Conservation (phyloP, 1,140 invertebrate genomes). For the Coptotermes formosanus region DNA sequence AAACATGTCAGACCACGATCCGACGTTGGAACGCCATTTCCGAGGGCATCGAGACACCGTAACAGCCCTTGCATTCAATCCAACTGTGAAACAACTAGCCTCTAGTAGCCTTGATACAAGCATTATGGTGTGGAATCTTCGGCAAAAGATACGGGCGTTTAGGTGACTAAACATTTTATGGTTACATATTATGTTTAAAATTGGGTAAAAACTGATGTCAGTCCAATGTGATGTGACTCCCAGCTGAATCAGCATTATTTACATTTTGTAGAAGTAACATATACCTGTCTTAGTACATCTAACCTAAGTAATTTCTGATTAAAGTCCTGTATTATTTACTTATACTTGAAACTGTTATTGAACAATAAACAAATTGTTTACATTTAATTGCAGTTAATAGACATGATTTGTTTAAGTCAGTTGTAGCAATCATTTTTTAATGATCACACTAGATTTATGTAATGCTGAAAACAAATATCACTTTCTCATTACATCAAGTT, state of each 20-base stretch:
- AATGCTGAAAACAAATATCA: too few relatives aligned
- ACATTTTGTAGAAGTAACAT: not conserved
- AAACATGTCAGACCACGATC: slow-evolving; percentile 48
- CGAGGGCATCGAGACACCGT: slow-evolving; percentile 74
- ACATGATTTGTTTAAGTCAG: too few relatives aligned
- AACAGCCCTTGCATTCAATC: slow-evolving; percentile 74
- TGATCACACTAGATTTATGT: too few relatives aligned
- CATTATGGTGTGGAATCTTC: slow-evolving; percentile 79
- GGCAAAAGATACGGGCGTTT: slow-evolving; percentile 52
- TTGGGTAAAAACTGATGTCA: not conserved
- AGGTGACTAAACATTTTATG: slow-evolving; percentile 42
- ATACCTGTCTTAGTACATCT: too few relatives aligned
- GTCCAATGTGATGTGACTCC: not conserved
- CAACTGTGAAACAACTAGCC: slow-evolving; percentile 69
- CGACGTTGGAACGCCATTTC: slow-evolving; percentile 71
- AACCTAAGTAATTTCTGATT: too few relatives aligned
- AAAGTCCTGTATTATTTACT: not conserved
- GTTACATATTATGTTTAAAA: slow-evolving; percentile 15
- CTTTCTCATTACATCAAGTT: too few relatives aligned
- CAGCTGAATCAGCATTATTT: not conserved
- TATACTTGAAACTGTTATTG: too few relatives aligned
- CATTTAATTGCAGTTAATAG: too few relatives aligned
- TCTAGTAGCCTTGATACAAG: slow-evolving; percentile 75
- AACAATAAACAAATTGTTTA: too few relatives aligned
- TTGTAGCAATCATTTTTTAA: too few relatives aligned